Evolutionary conservation across 2,113 vertebrate genomes (phyloP).

Genomic region (Laticauda colubrina): DNA sequence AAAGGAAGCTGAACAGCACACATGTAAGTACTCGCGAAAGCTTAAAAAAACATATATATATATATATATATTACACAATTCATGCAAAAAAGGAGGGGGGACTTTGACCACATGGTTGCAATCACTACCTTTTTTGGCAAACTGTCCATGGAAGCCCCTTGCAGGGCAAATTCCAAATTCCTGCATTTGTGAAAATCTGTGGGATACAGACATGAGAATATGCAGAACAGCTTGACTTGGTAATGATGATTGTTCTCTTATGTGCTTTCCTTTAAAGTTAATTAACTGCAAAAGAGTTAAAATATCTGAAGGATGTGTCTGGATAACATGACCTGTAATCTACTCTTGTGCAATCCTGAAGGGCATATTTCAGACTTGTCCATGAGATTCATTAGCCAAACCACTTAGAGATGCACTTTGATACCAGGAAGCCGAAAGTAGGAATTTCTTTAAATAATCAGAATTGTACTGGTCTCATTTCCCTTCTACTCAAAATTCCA

Average conservation of each 20-base stretch:
- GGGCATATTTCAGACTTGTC: not conserved
- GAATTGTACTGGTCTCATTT: not conserved
- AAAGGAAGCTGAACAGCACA: too few species aligned
- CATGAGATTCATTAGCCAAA: not conserved
- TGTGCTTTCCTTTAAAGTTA: conserved; percentile 48
- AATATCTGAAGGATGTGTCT: conserved; percentile 27
- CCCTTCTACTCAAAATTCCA: not conserved
- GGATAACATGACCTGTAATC: not conserved
- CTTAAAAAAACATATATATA: not conserved
- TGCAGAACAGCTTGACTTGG: conserved; percentile 22
- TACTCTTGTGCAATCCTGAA: not conserved
- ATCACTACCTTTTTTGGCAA: not conserved
- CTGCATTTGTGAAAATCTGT: conserved; percentile 28
- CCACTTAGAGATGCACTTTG: not conserved
- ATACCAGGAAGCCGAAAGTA: not conserved
- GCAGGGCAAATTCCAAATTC: not conserved
- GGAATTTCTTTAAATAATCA: not conserved
- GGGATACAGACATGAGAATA: conserved; percentile 36
- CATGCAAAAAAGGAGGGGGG: not conserved
- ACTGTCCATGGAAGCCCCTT: not conserved
- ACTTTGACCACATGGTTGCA: not conserved
- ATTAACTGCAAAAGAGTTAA: conserved; percentile 38
- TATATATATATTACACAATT: not conserved
- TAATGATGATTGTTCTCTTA: conserved; percentile 41
- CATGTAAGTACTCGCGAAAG: too few species aligned